Evolutionary conservation across 2,113 vertebrate species (phyloP), one percentile per base, ranked within the genome.

Genomic region (Chamaea fasciata): DNA sequence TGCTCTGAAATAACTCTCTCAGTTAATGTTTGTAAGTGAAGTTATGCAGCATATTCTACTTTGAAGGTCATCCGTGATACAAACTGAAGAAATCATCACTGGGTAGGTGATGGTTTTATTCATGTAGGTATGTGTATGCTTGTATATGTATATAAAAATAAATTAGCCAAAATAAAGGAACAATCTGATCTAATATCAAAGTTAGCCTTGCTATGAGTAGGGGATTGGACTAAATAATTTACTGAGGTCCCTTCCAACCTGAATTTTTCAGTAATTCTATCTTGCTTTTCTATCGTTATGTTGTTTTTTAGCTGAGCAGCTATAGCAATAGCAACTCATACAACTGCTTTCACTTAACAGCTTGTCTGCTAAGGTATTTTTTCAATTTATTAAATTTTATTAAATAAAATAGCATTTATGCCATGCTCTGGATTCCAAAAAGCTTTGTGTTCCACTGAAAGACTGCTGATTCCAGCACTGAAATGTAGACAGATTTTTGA

Each of bases 181-280:
- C 24, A 24, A 5, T 44, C 49, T 88, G 65, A 83, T 53, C 20
- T 55, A 64, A 71, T 12, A 28, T 39, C 49, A 30, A 16, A 71
- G n/a, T 60, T 69, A 65, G 24, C 31, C 4, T 55, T 49, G 46
- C 49, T 15, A 0, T 7, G 41, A 68, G 27, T 21, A 30, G 37
- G 11, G 6, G 7, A 59, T 30, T 47, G 16, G 14, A 42, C 21
- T 18, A 47, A 7, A 6, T 41, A 19, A 0, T 1, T 35, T 80
- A 28, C 44, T 50, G 33, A 73, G 8, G n/a, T 73, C 23, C 26
- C 33, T 59, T 75, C 26, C 35, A 70, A 63, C 33, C 16, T 39
- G 15, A 71, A 77, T 75, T 57, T 52, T 41, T 78, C 41, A 56
- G 11, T 42, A 12, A 60, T 60, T 85, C 63, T 62, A 62, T 47